Evolutionary conservation across 2,888 invertebrate species (phyloP).

Genomic region (Parnassius mnemosyne): DNA sequence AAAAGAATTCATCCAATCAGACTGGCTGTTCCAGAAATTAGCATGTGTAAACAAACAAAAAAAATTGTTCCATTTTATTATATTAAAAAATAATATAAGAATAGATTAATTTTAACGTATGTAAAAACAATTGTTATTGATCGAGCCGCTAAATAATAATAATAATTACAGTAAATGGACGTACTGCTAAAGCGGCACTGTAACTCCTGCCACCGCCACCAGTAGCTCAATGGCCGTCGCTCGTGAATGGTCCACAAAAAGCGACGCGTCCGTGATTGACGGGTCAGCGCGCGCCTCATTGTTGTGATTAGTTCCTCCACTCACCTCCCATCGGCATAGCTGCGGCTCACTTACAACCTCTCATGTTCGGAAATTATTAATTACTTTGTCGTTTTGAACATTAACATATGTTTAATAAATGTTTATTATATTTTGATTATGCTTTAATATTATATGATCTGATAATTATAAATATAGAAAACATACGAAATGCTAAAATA

Average conservation of each 20-base stretch:
- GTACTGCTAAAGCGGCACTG: slow-evolving; percentile 13
- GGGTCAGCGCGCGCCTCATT: slow-evolving; percentile 25
- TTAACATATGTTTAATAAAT: background rate
- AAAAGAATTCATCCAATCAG: too few relatives aligned
- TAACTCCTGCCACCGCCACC: slow-evolving; percentile 3
- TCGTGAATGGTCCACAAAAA: slow-evolving; percentile 29
- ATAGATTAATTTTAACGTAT: too few relatives aligned
- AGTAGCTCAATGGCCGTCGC: slow-evolving; percentile 24
- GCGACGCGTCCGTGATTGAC: slow-evolving; percentile 34
- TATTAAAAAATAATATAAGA: too few relatives aligned
- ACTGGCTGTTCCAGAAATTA: too few relatives aligned
- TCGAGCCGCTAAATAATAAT: too few relatives aligned
- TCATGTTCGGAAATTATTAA: slow-evolving; percentile 6
- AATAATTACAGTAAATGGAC: background rate
- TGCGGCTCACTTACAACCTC: slow-evolving; percentile 22
- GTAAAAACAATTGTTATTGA: too few relatives aligned
- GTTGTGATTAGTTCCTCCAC: slow-evolving; percentile 15
- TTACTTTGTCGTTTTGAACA: slow-evolving; percentile 5
- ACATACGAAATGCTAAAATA: too few relatives aligned
- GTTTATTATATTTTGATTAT: too few relatives aligned
- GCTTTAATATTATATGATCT: too few relatives aligned
- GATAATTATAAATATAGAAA: too few relatives aligned
- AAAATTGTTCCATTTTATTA: too few relatives aligned
- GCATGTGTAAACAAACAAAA: too few relatives aligned
- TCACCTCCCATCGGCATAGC: slow-evolving; percentile 6